Conservation (phyloP, 2,113 vertebrate species). For the Chlorodrepanis virens region DNA sequence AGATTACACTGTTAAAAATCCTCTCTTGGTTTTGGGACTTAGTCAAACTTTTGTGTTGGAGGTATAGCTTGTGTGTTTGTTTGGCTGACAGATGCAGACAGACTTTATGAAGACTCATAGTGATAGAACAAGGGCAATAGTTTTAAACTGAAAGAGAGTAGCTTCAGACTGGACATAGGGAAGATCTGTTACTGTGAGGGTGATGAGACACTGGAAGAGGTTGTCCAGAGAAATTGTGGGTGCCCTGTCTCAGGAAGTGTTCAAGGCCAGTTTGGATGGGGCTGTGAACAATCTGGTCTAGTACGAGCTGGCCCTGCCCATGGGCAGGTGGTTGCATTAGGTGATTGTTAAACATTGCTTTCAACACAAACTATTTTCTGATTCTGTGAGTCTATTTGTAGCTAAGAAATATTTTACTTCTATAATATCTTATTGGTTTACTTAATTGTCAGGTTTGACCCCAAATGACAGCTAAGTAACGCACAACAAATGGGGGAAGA, state of each 20-base stretch:
- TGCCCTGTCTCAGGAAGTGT: neutral
- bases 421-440: neutral
- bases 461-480: neutral
- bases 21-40: neutral
- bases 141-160: neutral
- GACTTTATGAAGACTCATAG: rapidly evolving
- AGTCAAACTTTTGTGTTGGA: neutral
- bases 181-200: neutral
- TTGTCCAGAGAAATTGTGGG: neutral
- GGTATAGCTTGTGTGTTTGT: neutral
- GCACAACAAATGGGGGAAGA: neutral
- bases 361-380: neutral
- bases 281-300: neutral
- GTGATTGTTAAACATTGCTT: neutral
- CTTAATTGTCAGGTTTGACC: neutral
- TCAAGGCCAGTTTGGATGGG: neutral
- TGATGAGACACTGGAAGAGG: neutral
- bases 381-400: neutral
- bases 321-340: rapidly evolving
- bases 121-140: neutral
- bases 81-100: neutral
- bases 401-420: neutral
- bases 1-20: neutral
- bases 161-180: neutral
- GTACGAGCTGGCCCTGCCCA: neutral